Evolutionary conservation across 2,113 vertebrate species (phyloP).

Genomic region (Alces alces): DNA sequence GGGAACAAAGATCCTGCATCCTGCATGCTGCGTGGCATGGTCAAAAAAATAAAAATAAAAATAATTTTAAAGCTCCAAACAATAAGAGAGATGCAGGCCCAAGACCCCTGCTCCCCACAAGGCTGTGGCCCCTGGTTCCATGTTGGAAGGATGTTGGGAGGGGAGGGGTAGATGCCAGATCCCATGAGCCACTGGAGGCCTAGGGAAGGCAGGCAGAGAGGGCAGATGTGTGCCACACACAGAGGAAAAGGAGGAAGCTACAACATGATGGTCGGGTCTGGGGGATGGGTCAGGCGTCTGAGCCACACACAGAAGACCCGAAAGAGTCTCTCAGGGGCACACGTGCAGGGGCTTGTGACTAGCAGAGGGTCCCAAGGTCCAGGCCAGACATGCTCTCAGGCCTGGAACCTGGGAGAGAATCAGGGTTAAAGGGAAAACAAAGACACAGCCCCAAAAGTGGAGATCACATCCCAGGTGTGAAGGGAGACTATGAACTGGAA

Average conservation of each 20-base stretch:
- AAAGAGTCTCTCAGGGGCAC: not conserved
- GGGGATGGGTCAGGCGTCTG: rapidly evolving
- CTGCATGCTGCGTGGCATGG: not conserved
- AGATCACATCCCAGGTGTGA: too few relatives aligned
- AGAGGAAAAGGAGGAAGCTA: not conserved
- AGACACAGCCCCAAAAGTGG: too few relatives aligned
- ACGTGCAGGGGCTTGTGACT: rapidly evolving
- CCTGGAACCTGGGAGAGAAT: not conserved
- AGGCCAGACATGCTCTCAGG: not conserved
- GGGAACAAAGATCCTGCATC: not conserved
- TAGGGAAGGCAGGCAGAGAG: not conserved
- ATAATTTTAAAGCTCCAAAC: not conserved
- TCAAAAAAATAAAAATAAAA: not conserved
- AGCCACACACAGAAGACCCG: not conserved
- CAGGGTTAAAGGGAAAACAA: not conserved
- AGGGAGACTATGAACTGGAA: not conserved
- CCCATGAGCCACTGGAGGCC: not conserved
- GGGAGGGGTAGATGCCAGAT: rapidly evolving
- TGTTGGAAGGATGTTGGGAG: not conserved
- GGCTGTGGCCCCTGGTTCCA: not conserved
- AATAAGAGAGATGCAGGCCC: not conserved
- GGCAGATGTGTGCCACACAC: not conserved
- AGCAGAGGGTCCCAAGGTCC: not conserved
- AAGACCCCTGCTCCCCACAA: not conserved
- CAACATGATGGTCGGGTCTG: rapidly evolving